Conservation (phyloP, 2,797 vertebrate species). For the Hylomyscus alleni region DNA sequence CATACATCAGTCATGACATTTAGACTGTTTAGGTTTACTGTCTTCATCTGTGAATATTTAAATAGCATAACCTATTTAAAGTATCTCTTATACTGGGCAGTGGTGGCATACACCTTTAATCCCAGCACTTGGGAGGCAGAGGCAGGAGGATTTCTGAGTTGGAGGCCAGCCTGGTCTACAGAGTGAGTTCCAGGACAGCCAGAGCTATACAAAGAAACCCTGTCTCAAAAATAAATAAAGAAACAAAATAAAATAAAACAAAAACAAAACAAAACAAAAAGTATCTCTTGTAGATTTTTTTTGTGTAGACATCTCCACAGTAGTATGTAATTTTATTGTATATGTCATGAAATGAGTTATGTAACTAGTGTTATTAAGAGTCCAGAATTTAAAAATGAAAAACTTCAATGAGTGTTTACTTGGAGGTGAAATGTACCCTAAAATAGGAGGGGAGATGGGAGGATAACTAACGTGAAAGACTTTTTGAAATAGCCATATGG, state of each 20-base stretch:
- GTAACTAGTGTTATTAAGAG: neutral
- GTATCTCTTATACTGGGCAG: neutral
- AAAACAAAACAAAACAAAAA: neutral
- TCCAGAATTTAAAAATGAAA: slow-evolving; percentile 4
- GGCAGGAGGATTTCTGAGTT: too few species aligned
- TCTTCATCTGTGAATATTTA: slow-evolving; percentile 34
- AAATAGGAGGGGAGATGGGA: neutral
- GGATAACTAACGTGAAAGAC: neutral
- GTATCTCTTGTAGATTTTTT: neutral
- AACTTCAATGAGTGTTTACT: neutral
- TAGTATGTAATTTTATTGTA: neutral
- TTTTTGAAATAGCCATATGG: neutral
- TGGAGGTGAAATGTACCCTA: neutral
- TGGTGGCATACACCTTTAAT: too few species aligned
- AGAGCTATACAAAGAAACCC: too few species aligned
- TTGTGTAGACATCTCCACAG: neutral
- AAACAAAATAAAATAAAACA: neutral
- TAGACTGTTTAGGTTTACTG: neutral
- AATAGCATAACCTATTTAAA: neutral
- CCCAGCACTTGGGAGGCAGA: too few species aligned
- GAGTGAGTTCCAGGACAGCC: too few species aligned
- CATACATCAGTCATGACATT: neutral
- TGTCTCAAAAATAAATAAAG: too few species aligned
- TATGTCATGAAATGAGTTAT: slow-evolving; percentile 29
- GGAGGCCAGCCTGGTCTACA: too few species aligned